Conservation (phyloP, 92 coral and sea anemone species). For the Muricea muricata region DNA sequence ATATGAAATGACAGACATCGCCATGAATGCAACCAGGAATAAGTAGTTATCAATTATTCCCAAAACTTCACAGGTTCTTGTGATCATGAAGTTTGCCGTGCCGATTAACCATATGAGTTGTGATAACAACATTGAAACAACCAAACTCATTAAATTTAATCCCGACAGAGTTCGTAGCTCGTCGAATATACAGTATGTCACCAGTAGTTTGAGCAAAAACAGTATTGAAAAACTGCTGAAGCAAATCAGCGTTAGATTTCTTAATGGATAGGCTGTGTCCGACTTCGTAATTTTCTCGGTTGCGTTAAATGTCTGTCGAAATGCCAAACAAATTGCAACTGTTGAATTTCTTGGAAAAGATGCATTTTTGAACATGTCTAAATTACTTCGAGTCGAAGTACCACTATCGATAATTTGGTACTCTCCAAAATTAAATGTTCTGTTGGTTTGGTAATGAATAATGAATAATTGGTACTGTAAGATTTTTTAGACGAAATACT, state of each 20-base stretch:
- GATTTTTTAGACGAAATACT: neutral
- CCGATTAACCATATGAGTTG: slow-evolving; percentile 16
- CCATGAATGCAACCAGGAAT: too few species aligned
- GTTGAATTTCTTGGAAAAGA: neutral
- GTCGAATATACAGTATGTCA: slow-evolving; percentile 10
- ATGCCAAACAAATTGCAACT: neutral
- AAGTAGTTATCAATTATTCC: neutral
- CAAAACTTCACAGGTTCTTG: neutral
- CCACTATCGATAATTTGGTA: neutral
- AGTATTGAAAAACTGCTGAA: slow-evolving; percentile 22
- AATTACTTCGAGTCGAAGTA: neutral
- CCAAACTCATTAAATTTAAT: slow-evolving; percentile 19
- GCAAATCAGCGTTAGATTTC: slow-evolving; percentile 1
- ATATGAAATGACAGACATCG: too few species aligned
- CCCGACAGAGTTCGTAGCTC: slow-evolving; percentile 35
- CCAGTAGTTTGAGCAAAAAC: slow-evolving; percentile 1
- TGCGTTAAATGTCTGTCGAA: neutral
- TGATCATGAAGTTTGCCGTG: neutral
- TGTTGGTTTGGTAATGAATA: neutral
- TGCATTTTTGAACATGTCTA: neutral
- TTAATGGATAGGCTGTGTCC: neutral
- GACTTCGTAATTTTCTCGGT: neutral
- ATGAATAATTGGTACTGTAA: too few species aligned
- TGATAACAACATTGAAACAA: slow-evolving; percentile 5
- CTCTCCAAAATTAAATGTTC: neutral